Percentiles rank a stretch among this genome's conserved stretches.
Evolutionary conservation across 2,888 invertebrate genomes (phyloP).

Genomic region (Lissonota sp.): DNA sequence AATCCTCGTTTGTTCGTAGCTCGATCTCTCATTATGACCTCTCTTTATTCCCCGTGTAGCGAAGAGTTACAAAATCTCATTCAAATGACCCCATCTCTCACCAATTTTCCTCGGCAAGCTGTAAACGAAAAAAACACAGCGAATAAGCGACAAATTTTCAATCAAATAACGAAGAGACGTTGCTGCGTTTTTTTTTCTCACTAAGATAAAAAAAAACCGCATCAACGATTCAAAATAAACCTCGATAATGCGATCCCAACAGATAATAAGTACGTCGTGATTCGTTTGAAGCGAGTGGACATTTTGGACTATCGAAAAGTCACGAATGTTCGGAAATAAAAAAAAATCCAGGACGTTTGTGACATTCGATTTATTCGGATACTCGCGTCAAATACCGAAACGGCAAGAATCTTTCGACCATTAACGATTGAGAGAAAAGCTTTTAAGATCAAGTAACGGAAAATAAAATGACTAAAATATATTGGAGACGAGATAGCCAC

Average conservation of each 20-base stretch:
- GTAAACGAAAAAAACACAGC: constrained; percentile 36
- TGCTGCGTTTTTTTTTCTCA: constrained; percentile 13
- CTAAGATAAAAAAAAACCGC: constrained; percentile 14
- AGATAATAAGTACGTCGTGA: constrained; percentile 52
- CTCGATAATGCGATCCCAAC: constrained; percentile 58
- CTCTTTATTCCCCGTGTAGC: neutral
- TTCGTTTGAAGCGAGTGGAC: constrained; percentile 34
- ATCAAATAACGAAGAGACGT: neutral
- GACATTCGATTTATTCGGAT: constrained; percentile 49
- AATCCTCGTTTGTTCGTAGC: constrained; percentile 4
- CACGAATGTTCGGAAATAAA: neutral
- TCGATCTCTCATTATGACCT: too few relatives aligned
- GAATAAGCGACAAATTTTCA: constrained; percentile 12
- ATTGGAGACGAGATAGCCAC: constrained; percentile 57
- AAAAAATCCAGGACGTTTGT: neutral
- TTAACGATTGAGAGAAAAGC: constrained; percentile 73
- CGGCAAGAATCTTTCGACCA: constrained; percentile 75
- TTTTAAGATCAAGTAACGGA: constrained; percentile 47
- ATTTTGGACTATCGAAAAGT: constrained; percentile 3
- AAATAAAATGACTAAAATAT: constrained; percentile 43
- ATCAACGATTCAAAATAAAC: constrained; percentile 41
- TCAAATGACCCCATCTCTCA: neutral
- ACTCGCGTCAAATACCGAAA: constrained; percentile 57
- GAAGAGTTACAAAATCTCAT: neutral
- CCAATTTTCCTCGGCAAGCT: constrained; percentile 15